Conservation (phyloP, 2,797 vertebrate species). For the Hipposideros larvatus region DNA sequence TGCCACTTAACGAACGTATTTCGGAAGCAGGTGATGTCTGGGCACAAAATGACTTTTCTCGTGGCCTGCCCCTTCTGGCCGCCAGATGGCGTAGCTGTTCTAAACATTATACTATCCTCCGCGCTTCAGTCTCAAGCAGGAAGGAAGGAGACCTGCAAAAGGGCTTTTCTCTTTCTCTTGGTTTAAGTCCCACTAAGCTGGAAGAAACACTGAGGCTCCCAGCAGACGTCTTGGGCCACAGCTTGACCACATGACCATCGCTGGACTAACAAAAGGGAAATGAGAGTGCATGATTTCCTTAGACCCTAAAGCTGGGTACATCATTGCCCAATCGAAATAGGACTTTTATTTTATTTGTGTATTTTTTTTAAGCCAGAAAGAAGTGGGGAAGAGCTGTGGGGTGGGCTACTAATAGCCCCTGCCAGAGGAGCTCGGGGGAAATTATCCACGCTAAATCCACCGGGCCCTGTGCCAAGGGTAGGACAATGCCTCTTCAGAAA, state of each 20-base stretch:
- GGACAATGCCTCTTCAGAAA: conserved; percentile 57
- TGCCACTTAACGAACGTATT: background rate
- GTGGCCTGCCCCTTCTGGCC: background rate
- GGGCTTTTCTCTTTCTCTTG: conserved; percentile 23
- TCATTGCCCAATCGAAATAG: background rate
- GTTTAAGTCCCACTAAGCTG: background rate
- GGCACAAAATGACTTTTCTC: background rate
- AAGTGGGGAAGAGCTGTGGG: conserved; percentile 16
- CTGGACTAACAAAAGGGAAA: background rate
- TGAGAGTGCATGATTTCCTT: background rate
- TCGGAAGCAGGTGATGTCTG: background rate
- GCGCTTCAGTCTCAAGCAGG: background rate
- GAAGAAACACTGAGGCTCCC: conserved; percentile 29
- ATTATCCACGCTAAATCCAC: background rate
- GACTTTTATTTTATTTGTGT: conserved; percentile 42
- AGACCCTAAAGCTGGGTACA: background rate
- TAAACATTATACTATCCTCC: background rate
- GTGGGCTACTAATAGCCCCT: background rate
- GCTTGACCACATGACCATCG: background rate
- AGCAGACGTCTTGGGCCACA: background rate
- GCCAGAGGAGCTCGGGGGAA: conserved; percentile 47
- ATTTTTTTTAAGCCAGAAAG: conserved; percentile 29
- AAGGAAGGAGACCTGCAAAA: background rate
- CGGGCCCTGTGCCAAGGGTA: background rate
- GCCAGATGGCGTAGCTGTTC: conserved; percentile 65